phyloP scores from a whole-genome alignment of 1,140 invertebrate genomes.

The Drosophila pruinosa region DNA sequence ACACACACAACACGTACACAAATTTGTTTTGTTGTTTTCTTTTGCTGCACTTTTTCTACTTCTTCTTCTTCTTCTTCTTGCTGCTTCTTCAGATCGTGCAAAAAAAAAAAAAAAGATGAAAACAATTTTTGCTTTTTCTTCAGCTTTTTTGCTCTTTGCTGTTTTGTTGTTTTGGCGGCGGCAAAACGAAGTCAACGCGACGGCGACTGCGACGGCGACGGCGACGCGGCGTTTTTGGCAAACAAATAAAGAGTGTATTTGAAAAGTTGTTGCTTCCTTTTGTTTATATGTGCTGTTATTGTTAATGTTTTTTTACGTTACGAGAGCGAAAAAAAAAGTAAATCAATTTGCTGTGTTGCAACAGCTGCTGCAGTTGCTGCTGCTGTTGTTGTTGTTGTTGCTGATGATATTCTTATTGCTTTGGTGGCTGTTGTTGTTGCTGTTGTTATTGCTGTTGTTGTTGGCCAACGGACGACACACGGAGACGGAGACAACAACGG shows the following conservation, averaged over 20 bases:
- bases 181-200: constrained; percentile 54
- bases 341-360: too few relatives aligned
- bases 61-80: constrained; percentile 1
- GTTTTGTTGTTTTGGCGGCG: constrained; percentile 64
- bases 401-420: constrained; percentile 5
- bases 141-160: neutral
- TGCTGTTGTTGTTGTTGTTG: constrained; percentile 1
- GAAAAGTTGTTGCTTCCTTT: neutral
- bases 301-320: neutral
- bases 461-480: constrained; percentile 26
- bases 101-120: constrained; percentile 8
- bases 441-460: constrained; percentile 9
- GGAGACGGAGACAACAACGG: constrained; percentile 26
- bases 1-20: constrained; percentile 24
- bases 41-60: constrained; percentile 2
- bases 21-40: neutral
- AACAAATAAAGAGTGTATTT: neutral
- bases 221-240: constrained; percentile 15
- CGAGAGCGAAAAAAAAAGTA: neutral
- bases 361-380: neutral
- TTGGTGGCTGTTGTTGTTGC: constrained; percentile 7
- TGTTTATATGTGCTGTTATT: constrained; percentile 1
- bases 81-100: constrained; percentile 25
- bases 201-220: constrained; percentile 5
- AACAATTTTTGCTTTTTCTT: constrained; percentile 3